These are phyloP conservation scores for Amblyopsis hoosieri DNA, from an alignment of 2,797 vertebrate genomes.

Conservation along the genomic window DNA sequence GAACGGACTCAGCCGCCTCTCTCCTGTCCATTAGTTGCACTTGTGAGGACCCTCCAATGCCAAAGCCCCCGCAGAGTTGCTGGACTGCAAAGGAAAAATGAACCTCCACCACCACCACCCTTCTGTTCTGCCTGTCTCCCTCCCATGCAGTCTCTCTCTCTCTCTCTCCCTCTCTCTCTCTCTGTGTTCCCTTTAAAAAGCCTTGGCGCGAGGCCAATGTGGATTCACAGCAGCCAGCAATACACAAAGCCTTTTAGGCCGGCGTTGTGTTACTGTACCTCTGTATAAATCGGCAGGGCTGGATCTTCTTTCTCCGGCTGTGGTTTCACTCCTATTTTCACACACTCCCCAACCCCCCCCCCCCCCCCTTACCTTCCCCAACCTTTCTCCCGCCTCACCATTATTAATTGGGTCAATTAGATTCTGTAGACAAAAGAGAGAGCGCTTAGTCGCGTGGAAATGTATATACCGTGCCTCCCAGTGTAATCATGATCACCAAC, in stretches of 20 bases:
- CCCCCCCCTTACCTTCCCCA: conserved; percentile 19
- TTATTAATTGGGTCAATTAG: conserved; percentile 70
- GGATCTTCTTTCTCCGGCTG: conserved; percentile 42
- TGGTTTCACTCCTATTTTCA: conserved; percentile 20
- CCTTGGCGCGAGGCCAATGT: conserved; percentile 61
- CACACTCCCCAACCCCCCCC: conserved; percentile 1
- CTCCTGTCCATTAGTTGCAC: conserved; percentile 48
- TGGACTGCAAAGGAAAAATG: conserved; percentile 48
- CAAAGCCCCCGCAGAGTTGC: conserved; percentile 56
- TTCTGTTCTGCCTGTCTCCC: conserved; percentile 20
- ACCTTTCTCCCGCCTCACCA: conserved; percentile 18
- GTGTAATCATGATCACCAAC: conserved; percentile 35
- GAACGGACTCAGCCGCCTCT: conserved; percentile 21
- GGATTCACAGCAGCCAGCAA: conserved; percentile 47
- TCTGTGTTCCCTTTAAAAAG: conserved; percentile 41
- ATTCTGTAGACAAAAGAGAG: conserved; percentile 41
- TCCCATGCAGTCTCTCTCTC: conserved; percentile 29
- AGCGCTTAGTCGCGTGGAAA: conserved; percentile 23
- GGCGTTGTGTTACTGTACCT: conserved; percentile 59
- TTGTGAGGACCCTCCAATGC: conserved; percentile 49
- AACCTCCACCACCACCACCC: conserved; percentile 23
- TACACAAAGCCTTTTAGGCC: conserved; percentile 55
- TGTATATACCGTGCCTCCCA: conserved; percentile 27
- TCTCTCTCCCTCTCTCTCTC: conserved; percentile 17
- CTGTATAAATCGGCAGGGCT: conserved; percentile 44